Percentiles rank a stretch among this genome's conserved stretches.
These are phyloP conservation scores for Platorchestia sp. DNA, from an alignment of 1,140 invertebrate genomes.

Conservation along the genomic window DNA sequence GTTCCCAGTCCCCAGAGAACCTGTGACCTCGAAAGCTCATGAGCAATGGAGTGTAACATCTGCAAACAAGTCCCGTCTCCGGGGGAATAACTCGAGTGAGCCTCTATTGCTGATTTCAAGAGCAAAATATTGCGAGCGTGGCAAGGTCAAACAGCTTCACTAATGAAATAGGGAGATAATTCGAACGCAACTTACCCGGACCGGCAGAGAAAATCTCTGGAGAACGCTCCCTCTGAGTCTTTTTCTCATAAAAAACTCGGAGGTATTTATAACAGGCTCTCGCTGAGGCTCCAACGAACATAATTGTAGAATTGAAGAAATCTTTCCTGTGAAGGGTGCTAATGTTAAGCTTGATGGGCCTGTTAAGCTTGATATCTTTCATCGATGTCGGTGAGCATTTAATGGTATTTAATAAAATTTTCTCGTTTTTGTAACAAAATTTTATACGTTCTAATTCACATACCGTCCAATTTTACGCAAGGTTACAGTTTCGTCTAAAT, in stretches of 20 bases:
- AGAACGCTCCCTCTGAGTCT: not conserved
- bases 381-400: not conserved
- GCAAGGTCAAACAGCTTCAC: not conserved
- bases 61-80: not conserved
- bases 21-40: not conserved
- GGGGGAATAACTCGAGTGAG: conserved; percentile 21
- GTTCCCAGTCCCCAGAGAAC: not conserved
- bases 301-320: not conserved
- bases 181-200: not conserved
- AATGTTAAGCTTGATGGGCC: not conserved
- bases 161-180: not conserved
- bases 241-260: not conserved
- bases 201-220: not conserved
- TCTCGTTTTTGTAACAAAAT: not conserved
- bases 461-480: not conserved
- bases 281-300: not conserved
- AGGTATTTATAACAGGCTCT: not conserved
- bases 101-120: not conserved
- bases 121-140: conserved; percentile 22
- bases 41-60: not conserved
- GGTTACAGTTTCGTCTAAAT: not conserved
- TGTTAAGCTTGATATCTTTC: not conserved
- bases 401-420: not conserved
- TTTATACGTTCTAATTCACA: not conserved
- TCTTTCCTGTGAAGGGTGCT: not conserved